Base-by-base conservation (phyloP, 30 jellyfish, hydroid and myxozoan genomes). In the Haliclystus octoradiatus region DNA sequence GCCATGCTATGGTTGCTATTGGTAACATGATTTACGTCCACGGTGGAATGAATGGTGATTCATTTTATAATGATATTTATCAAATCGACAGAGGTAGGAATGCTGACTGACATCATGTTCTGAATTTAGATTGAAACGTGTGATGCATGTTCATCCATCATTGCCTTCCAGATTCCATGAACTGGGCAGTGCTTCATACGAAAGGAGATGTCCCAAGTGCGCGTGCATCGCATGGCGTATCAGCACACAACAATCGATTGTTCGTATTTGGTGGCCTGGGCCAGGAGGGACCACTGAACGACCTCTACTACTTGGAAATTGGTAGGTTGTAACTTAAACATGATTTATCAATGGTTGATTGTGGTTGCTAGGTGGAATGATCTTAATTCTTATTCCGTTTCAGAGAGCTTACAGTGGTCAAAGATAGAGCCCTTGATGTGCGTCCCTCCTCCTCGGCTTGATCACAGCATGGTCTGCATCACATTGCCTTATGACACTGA, bases 1-100 rank as follows among this genome's bases (percentile, higher is more conserved):
- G 94, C 29, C 94, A 82, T 63, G 34, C 73, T 1, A 57, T 73
- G 69, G 78, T 67, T 2, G 73, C 88, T 62, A 26, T 50, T 0
- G 68, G 35, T 7, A 68, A 63, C 0, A 67, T 49, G 53, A 57
- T 82, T 40, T 82, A 49, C 63, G 50, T 82, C 31, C 94, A 82
- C 51, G 94, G 94, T 50, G 94, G 94, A 26, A 82, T 82, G 94
- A 80, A 77, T 2, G 94, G 77, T 23, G 26, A 53, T 3, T 74
- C 72, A 26, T 14, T 82, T 9, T 68, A 82, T 60, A 31, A 52
- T 60, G 94, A 82, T 64, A 15, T 73, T 19, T 71, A 60, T 60
- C 46, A 49, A 13, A 52, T 82, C 3, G 88, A 82, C 46, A 52
- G 66, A 50, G 94, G 94, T 82, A 68, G 26, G 34, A 13, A n/a